Base-by-base conservation (phyloP, 2,888 invertebrate species). In the Drosophila conformis region DNA sequence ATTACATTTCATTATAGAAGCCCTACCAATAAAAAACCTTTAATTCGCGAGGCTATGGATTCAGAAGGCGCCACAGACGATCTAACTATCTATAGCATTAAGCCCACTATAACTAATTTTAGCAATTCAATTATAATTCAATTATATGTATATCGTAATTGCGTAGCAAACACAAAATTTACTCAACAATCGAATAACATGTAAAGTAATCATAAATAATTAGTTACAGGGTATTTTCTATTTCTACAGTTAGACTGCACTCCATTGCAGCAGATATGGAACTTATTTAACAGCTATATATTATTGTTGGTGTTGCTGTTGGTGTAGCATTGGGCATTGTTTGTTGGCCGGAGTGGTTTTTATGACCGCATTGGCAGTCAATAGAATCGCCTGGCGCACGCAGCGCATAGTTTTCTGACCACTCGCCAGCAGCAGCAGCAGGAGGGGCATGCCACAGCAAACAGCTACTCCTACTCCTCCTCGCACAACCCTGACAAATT, bases 361-460 rank as follows among this genome's bases (percentile, higher is more conserved):
- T 82, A 84, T 84, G 90, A 66, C 72, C 86, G 35, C 79, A 79
- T 62, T 80, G 83, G 89, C 83, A 83, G 82, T 72, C 75, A 76
- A 78, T 76, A 72, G 82, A 74, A 64, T 49, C 63, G 69, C 81
- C 66, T 63, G 69, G 61, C 67, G 53, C 36, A 56, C 60, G 48
- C 35, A 76, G 71, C 63, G 58, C 83, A 83, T 75, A 75, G 76
- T 82, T 79, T 60, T 70, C 66, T 75, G 80, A 67, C 76, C 77
- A 52, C 58, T 58, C 52, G n/a, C 71, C 49, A 31, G 31, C 36
- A n/a, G 49, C 36, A n/a, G 49, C n/a, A 18, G 29, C 29, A 51
- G 18, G 10, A 3, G 49, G 0, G 3, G 27, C 53, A 25, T 7
- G 46, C 15, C 8, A 52, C 25, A 15, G 31, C 11, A 46, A 15